Evolutionary conservation across 2,888 invertebrate species (phyloP), one percentile per base, ranked within the genome.

Genomic region (Lasioglossum malachurum): DNA sequence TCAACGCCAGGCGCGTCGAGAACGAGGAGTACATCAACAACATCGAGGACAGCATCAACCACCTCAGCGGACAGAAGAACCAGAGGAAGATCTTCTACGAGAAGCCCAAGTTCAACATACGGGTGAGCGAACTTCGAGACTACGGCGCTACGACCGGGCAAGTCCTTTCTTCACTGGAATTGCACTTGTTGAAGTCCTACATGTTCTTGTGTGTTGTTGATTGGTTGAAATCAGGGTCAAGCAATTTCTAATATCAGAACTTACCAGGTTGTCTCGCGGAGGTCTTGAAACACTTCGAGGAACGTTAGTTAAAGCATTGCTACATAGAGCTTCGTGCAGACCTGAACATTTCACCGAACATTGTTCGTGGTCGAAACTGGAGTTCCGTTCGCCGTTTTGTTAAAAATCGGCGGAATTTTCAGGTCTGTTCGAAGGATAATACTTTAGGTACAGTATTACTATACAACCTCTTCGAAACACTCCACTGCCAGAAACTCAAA

Each of bases 51-150:
- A 96, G 96, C 91, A 95, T 96, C 19, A 96, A 96, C 92, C 95
- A 95, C 67, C 92, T 96, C 80, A 96, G 96, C 89, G 95, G 96
- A 84, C 96, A 96, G 44, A 96, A 96, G 87, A 95, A 95, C 88
- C 96, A 96, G 60, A 95, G 96, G 90, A 96, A 96, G 92, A 95
- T 96, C 67, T 96, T 96, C 91, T 96, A 96, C 93, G 96, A 96
- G 89, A 96, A 96, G 88, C 96, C 96, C 0, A 96, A 96, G 82
- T 96, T 96, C 87, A 96, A 96, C 92, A 96, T 96, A 84, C 95
- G 96, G 89, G 94, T 95, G 14, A 14, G 60, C 60, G 14, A n/a
- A 27, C 57, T 12, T 31, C 14, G 19, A 5, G 19, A 46, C 49
- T 5, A 19, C 19, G 49, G 49, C 7, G 53, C 53, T n/a, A 53